Evolutionary conservation across 2,113 vertebrate species (phyloP).

Genomic region (Sminthopsis crassicaudata): DNA sequence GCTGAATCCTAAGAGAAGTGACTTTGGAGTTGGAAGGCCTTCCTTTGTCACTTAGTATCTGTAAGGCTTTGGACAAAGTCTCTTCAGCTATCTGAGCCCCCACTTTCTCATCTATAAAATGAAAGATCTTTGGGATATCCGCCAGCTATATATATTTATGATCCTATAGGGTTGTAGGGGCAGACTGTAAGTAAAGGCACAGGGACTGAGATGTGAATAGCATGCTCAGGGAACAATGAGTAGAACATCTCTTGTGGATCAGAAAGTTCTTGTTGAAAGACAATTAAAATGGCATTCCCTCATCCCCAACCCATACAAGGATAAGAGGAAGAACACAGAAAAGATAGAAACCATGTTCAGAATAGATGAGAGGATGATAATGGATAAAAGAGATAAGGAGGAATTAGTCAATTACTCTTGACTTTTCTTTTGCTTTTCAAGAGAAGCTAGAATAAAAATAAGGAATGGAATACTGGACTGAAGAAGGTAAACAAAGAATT

Average conservation of each 20-base stretch:
- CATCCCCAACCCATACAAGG: not conserved
- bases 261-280: not conserved
- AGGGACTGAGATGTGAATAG: not conserved
- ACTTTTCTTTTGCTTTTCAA: not conserved
- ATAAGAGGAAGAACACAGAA: not conserved
- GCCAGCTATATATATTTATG: not conserved
- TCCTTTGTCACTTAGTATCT: not conserved
- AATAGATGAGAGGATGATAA: not conserved
- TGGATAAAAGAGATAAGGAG: not conserved
- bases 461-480: not conserved
- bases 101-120: conserved; percentile 6
- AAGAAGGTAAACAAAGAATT: not conserved
- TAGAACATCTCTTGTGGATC: not conserved
- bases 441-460: not conserved
- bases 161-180: not conserved
- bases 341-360: not conserved
- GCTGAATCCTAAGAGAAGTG: not conserved
- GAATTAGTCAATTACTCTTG: not conserved
- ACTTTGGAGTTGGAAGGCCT: not conserved
- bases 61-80: conserved; percentile 14
- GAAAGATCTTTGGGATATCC: not conserved
- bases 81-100: not conserved
- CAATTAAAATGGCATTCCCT: not conserved
- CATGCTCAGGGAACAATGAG: not conserved
- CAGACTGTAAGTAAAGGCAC: not conserved